Conservation (phyloP, 2,888 invertebrate genomes). For the Stomorhina lunata region DNA sequence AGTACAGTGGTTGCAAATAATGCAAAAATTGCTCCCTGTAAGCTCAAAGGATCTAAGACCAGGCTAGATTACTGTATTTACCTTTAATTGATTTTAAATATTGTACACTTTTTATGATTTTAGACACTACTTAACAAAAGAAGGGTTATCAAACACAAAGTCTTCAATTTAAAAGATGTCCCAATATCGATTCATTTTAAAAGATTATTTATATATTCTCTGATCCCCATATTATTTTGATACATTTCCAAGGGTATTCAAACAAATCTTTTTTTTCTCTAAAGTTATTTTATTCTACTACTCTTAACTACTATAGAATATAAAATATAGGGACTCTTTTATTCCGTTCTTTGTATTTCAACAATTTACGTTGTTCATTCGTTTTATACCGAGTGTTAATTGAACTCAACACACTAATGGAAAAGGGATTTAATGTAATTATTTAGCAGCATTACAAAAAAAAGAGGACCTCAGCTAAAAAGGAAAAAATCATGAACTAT, state of each 20-base stretch:
- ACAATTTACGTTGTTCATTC: constrained; percentile 14
- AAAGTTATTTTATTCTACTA: background rate
- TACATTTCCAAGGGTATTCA: background rate
- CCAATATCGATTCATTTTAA: background rate
- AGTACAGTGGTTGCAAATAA: background rate
- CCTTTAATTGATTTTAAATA: too few relatives aligned
- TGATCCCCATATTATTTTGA: background rate
- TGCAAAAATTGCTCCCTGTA: too few relatives aligned
- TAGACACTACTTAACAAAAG: too few relatives aligned
- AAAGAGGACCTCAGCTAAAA: background rate
- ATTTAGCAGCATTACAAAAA: constrained; percentile 47
- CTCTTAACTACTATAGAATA: background rate
- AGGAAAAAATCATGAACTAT: background rate
- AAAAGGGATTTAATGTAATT: constrained; percentile 71
- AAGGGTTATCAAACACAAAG: too few relatives aligned
- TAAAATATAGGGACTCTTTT: background rate
- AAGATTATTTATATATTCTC: background rate
- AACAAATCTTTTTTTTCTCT: background rate
- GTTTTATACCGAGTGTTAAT: constrained; percentile 64
- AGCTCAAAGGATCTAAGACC: too few relatives aligned
- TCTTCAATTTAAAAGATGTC: too few relatives aligned
- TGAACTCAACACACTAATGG: constrained; percentile 71
- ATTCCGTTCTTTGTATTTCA: too few relatives aligned
- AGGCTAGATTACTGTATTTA: too few relatives aligned
- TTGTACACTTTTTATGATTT: too few relatives aligned